A percentile compares a stretch with the other conserved stretches of the same genome.
Conservation (phyloP, 2,113 vertebrate species). For the Daboia siamensis region DNA sequence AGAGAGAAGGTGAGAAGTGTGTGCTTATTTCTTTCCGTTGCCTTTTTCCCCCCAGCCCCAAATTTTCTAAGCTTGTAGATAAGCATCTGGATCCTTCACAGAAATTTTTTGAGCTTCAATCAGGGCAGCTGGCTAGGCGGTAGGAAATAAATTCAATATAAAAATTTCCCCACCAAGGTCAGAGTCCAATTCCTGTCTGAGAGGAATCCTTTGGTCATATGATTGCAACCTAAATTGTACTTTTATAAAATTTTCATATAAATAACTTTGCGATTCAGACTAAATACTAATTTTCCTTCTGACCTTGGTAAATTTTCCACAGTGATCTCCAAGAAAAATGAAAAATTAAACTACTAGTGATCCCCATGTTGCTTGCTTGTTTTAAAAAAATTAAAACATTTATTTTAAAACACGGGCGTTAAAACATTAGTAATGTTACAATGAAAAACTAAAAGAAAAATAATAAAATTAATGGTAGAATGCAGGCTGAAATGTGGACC, state of each 20-base stretch:
- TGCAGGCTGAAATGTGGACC: background rate
- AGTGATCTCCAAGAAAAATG: background rate
- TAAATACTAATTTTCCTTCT: background rate
- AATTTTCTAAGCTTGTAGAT: background rate
- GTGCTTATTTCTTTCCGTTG: background rate
- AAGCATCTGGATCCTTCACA: background rate
- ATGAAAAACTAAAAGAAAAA: background rate
- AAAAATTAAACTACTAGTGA: background rate
- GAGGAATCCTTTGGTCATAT: background rate
- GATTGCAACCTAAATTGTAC: background rate
- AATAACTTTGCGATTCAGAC: background rate
- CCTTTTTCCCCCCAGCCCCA: background rate
- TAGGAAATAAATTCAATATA: background rate
- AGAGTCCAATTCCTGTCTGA: background rate
- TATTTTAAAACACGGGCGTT: background rate
- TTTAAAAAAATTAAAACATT: background rate
- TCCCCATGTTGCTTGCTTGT: background rate
- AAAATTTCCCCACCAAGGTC: background rate
- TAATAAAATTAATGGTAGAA: background rate
- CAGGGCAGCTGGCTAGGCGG: background rate
- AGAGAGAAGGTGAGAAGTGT: background rate
- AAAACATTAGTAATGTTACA: background rate
- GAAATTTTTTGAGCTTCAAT: background rate
- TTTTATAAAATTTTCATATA: background rate
- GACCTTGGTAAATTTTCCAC: background rate